phyloP scores from a whole-genome alignment of 2,888 invertebrate genomes.

The Helicoverpa assulta region DNA sequence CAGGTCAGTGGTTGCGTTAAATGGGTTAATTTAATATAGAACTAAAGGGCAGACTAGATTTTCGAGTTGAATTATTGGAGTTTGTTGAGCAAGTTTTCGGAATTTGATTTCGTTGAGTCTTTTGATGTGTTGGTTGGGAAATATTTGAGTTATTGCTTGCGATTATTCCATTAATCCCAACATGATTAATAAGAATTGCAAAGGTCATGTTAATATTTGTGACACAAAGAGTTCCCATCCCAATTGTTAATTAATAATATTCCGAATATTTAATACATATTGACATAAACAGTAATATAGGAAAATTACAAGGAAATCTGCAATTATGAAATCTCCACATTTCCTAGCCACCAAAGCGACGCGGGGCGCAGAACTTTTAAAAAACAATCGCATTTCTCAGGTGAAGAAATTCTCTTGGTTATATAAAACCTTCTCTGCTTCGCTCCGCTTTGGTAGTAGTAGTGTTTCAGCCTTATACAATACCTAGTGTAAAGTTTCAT shows the following conservation, averaged over 20 bases:
- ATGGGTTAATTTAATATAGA: conserved; percentile 91
- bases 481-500: conserved; percentile 3
- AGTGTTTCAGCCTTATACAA: neutral
- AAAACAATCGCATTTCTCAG: too few relatives aligned
- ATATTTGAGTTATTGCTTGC: neutral
- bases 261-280: too few relatives aligned
- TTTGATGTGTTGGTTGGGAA: neutral
- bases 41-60: conserved; percentile 33
- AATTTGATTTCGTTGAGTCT: conserved; percentile 12
- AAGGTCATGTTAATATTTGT: too few relatives aligned
- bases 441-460: too few relatives aligned
- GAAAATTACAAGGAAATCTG: neutral
- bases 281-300: too few relatives aligned
- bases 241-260: too few relatives aligned
- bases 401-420: too few relatives aligned
- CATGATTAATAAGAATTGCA: too few relatives aligned
- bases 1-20: conserved; percentile 87
- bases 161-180: too few relatives aligned
- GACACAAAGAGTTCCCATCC: too few relatives aligned
- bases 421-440: too few relatives aligned
- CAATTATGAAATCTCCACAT: neutral
- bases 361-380: too few relatives aligned
- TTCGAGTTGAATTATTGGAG: conserved; percentile 42
- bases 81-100: conserved; percentile 32
- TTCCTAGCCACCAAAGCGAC: neutral